Percentiles rank a stretch among this genome's conserved stretches.
phyloP scores from a whole-genome alignment of 37 sponge, comb jelly and placozoan species.

The Crambe crambe region DNA sequence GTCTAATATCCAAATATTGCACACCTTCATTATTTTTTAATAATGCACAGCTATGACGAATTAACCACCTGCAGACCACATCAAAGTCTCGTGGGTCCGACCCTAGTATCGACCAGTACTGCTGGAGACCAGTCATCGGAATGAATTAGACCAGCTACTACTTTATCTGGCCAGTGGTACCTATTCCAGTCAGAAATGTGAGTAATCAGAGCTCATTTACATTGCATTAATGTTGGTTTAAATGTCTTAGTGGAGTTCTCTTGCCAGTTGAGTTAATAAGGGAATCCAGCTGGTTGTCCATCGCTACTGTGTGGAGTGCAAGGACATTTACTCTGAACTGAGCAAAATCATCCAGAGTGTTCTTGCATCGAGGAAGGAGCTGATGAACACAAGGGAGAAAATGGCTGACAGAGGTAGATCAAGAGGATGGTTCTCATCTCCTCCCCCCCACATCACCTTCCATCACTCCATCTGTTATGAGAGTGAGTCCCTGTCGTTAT shows the following conservation, averaged over 20 bases:
- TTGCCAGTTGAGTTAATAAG: constrained; percentile 49
- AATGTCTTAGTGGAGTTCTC: constrained; percentile 2
- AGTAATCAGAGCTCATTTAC: too few relatives aligned
- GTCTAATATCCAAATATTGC: too few relatives aligned
- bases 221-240: too few relatives aligned
- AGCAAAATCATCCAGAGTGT: constrained; percentile 86
- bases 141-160: constrained; percentile 76
- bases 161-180: constrained; percentile 43
- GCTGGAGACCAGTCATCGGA: constrained; percentile 77
- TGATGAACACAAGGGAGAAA: constrained; percentile 67
- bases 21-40: too few relatives aligned
- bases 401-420: neutral
- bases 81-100: too few relatives aligned
- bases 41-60: too few relatives aligned
- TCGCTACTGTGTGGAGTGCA: constrained; percentile 81
- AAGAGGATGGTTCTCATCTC: neutral
- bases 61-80: too few relatives aligned
- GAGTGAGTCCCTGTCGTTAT: too few relatives aligned
- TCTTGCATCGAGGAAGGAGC: constrained; percentile 79
- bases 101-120: too few relatives aligned
- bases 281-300: constrained; percentile 80
- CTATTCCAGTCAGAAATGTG: neutral
- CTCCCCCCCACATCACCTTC: neutral
- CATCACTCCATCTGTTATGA: neutral
- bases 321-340: constrained; percentile 72